A percentile compares a stretch with the other conserved stretches of the same genome.
Conservation (phyloP, 2,113 vertebrate genomes). For the Corythaeola cristata region DNA sequence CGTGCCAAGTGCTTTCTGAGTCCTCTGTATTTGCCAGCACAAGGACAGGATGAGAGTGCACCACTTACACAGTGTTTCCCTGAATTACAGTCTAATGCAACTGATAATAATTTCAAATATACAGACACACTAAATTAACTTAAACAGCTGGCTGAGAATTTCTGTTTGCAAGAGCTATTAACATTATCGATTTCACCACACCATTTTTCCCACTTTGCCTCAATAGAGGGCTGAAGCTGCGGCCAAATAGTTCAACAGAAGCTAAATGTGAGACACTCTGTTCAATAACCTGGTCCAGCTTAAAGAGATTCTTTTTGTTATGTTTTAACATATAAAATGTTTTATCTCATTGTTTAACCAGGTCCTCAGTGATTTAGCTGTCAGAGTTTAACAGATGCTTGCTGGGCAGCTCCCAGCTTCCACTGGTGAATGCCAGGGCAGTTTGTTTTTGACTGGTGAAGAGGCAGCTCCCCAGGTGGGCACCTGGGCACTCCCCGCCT, state of each 20-base stretch:
- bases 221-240: neutral
- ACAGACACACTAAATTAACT: neutral
- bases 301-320: neutral
- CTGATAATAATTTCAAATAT: neutral
- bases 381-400: neutral
- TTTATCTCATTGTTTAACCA: neutral
- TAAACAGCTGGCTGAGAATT: neutral
- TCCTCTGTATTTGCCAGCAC: neutral
- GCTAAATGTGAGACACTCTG: neutral
- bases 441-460: neutral
- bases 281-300: neutral
- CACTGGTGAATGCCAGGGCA: neutral
- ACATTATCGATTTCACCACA: neutral
- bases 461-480: neutral
- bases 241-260: neutral
- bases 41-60: neutral
- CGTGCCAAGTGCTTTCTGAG: neutral
- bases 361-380: neutral
- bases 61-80: slow-evolving; percentile 6
- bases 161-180: neutral
- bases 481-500: neutral
- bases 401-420: neutral
- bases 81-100: neutral
- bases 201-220: neutral
- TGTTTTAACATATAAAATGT: neutral